Conservation (phyloP, 2,797 vertebrate species). For the Calcarius lapponicus region DNA sequence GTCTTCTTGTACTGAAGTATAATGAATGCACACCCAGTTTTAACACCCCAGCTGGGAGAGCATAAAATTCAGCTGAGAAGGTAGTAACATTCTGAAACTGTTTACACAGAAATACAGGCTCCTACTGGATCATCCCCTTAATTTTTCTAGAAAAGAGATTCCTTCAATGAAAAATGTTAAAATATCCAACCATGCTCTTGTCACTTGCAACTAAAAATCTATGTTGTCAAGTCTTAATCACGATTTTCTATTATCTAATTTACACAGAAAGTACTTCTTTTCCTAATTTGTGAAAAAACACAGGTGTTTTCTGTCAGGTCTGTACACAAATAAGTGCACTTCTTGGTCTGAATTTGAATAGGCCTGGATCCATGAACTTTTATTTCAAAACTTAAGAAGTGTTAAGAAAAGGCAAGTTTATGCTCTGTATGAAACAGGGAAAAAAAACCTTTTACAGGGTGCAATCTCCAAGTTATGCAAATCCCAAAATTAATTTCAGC, state of each 20-base stretch:
- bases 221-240: neutral
- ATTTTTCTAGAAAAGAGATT: neutral
- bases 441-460: neutral
- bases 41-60: neutral
- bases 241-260: neutral
- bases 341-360: neutral
- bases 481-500: neutral
- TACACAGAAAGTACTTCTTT: neutral
- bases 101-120: neutral
- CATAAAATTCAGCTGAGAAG: neutral
- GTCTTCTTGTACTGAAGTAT: neutral
- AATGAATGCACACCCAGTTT: neutral
- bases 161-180: neutral
- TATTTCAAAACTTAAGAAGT: neutral
- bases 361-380: neutral
- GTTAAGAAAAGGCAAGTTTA: neutral
- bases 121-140: neutral
- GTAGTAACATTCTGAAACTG: neutral
- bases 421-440: neutral
- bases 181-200: neutral
- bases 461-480: neutral
- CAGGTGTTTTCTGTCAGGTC: neutral
- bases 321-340: neutral
- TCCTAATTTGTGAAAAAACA: neutral
- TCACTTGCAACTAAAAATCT: neutral